Base-by-base conservation (phyloP, 92 coral and sea anemone species). In the Palythoa grandis region DNA sequence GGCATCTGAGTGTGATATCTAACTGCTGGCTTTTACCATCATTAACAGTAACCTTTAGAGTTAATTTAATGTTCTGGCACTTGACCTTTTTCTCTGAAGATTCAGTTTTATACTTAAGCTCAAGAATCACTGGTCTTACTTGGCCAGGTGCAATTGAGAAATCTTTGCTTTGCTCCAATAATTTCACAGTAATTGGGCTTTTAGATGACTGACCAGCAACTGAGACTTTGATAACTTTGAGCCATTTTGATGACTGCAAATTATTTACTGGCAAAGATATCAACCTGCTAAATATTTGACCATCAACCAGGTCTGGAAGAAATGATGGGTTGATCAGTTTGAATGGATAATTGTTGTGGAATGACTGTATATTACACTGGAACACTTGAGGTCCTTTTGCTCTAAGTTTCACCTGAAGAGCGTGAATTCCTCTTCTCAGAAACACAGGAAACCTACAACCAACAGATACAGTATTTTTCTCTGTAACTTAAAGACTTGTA, bases 71-170 rank as follows among this genome's bases (percentile, higher is more conserved):
- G 69, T 95, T 91, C 67, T 80, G 48, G 78, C 92, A 88, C n/a
- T 25, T 14, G 2, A 3, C 19, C 63, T 75, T 56, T 47, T 84
- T 57, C 70, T 86, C 83, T 82, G 61, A 52, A 37, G 23, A 35
- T 35, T 72, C 82, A 86, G 88, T 77, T 65, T 91, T 93, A 52
- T 88, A 93, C 13, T 74, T 92, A 25, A 97, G 76, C 25, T 78
- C 63, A 0, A 95, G 14, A 74, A 90, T 88, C 19, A 97, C 61
- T 73, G 94, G 90, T 17, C 90, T 89, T 5, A 91, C 80, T 83
- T 96, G 98, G 19, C 98, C 98, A 20, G 98, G 98, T 70, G 98
- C 98, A 48, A 96, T 88, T 7, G 89, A 65, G 72, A 93, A 85
- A 3, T 53, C 84, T 82, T 84, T 86, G 24, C 86, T 89, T 25